Evolutionary conservation across 2,113 vertebrate genomes (phyloP), one percentile per base, ranked within the genome.

Genomic region (Carassius carassius): DNA sequence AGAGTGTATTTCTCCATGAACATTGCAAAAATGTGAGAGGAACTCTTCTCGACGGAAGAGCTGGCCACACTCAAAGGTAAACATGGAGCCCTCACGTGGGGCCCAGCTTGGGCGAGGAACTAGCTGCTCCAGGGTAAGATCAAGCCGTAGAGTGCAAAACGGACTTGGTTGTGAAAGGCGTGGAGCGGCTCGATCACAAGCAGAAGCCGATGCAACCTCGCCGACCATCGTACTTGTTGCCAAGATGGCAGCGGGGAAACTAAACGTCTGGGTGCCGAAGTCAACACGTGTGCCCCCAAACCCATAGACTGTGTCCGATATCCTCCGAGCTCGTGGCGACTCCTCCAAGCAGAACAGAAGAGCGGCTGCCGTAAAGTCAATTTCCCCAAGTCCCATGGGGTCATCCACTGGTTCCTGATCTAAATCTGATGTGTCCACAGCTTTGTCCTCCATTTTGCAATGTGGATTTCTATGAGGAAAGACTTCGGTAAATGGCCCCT

Each of bases 61-160:
- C 90, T 99, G 98, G 89, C 97, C 97, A 85, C 98, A 99, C 88
- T 98, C 94, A 84, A 99, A 99, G 88, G 98, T 98, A 93, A 99
- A 98, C 96, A 97, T 98, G 89, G 96, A 96, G 87, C 95, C 95
- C 65, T 96, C 95, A 92, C 95, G 91, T 95, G 95, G 94, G 94
- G 95, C 93, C 96, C 94, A 92, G 95, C 78, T 86, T 11, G 86
- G 84, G 21, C 79, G 67, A 3, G 84, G 86, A 17, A 86, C 96
- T 82, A 97, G 95, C 90, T 96, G 96, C 91, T 98, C 97, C 87
- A 97, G 94, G 23, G 97, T 97, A 85, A 98, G 95, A 91, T 97
- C 96, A 63, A 98, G 94, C 54, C 97, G 95, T 81, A 99, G 96
- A 1, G 96, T 97, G 91, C 96, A 96, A 92, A 97, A 98, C 3